Base-by-base conservation (phyloP, 2,113 vertebrate species). In the Tragelaphus strepsiceros region DNA sequence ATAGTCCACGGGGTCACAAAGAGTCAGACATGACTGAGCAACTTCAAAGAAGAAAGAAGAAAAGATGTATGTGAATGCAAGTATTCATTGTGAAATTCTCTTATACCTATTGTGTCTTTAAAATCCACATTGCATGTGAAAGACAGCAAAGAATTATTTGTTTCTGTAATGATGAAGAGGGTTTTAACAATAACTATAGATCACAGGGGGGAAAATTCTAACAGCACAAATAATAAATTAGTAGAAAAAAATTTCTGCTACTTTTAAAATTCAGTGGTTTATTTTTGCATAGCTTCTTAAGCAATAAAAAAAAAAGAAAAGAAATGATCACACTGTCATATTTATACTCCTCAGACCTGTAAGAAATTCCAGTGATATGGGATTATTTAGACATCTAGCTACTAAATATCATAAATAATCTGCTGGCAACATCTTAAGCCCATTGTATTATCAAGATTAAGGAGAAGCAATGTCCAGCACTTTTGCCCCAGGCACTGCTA, bases 381-480 rank as follows among this genome's bases (percentile, higher is more conserved):
- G 16, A 62, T 91, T 87, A 89, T 19, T 67, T 93, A 58, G 30
- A 84, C 13, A 84, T 83, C 32, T n/a, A 53, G 24, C 80, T 64
- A 54, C 49, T 88, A 59, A 80, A 87, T 94, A 56, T 58, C 14
- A 30, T 17, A 28, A 46, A 46, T 54, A 15, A 88, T 87, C 17
- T 58, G 12, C 59, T 93, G 11, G 6, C 6, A 13, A 46, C 67
- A 15, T 9, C n/a, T 30, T 53, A 62, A 35, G 2, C 1, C 7
- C 94, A 97, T 97, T 74, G 89, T 21, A 54, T 82, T 91, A 26
- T 26, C 43, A 77, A 54, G 30, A 84, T 77, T 39, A 97, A 90
- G 96, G 49, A 51, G 46, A 89, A 85, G 2, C 39, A 88, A 35
- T 17, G 30, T 26, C n/a, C n/a, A 30, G 32, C 24, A 43, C 28